phyloP scores from a whole-genome alignment of 2,797 vertebrate species.

The Phoeniculus purpureus region DNA sequence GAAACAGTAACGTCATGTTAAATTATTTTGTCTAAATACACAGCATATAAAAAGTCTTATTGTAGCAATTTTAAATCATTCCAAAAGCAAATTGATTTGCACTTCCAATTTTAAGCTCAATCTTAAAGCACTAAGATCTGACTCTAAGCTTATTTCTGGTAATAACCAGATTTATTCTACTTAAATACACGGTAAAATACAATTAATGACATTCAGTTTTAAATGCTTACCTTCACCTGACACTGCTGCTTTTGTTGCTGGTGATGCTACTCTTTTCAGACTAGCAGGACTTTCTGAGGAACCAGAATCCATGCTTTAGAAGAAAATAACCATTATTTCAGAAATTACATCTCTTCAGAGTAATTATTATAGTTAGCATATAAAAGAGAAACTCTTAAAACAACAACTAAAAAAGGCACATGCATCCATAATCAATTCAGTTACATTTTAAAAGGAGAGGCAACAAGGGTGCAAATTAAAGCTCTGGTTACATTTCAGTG shows the following conservation, averaged over 20 bases:
- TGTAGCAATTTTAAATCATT: neutral
- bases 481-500: neutral
- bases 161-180: neutral
- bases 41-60: neutral
- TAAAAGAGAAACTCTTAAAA: neutral
- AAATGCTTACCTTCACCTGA: constrained; percentile 89
- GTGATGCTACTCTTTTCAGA: constrained; percentile 90
- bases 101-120: neutral
- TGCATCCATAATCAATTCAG: neutral
- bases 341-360: constrained; percentile 3
- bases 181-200: neutral
- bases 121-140: neutral
- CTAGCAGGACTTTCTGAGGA: constrained; percentile 92
- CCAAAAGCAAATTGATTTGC: neutral
- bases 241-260: constrained; percentile 85
- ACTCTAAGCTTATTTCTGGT: neutral
- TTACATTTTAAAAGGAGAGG: neutral
- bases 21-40: neutral
- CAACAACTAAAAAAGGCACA: neutral
- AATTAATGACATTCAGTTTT: neutral
- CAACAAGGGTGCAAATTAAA: neutral
- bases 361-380: neutral
- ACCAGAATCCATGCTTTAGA: constrained; percentile 85
- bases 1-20: neutral
- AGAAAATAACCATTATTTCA: constrained; percentile 35